These are phyloP conservation scores for Crenichthys baileyi DNA, from an alignment of 2,797 vertebrate species.

Conservation along the genomic window DNA sequence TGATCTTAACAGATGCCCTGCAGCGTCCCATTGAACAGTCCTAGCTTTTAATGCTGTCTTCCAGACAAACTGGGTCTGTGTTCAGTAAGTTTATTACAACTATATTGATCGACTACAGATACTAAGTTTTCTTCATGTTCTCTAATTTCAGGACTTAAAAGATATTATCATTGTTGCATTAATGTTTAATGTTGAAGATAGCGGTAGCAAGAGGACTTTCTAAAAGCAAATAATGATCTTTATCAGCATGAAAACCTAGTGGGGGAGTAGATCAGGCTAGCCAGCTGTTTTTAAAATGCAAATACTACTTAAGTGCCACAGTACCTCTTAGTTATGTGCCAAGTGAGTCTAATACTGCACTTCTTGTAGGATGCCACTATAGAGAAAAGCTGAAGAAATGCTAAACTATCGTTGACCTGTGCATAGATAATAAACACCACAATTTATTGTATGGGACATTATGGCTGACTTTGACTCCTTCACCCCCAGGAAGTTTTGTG, in stretches of 20 bases:
- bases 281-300: not conserved
- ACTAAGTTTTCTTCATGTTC: not conserved
- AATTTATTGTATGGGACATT: not conserved
- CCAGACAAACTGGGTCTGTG: conserved; percentile 10
- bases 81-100: not conserved
- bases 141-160: not conserved
- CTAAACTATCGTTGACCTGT: not conserved
- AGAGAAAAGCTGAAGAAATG: not conserved
- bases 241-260: not conserved
- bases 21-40: conserved; percentile 37
- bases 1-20: conserved; percentile 42
- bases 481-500: not conserved
- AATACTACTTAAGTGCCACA: not conserved
- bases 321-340: not conserved
- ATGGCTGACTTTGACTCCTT: not conserved
- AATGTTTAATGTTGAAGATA: not conserved
- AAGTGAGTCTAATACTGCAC: too few relatives aligned
- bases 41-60: conserved; percentile 52
- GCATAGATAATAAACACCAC: not conserved
- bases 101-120: not conserved
- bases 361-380: not conserved
- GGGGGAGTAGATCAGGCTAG: not conserved
- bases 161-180: conserved; percentile 1
- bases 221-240: not conserved
- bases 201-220: not conserved